Conservation (phyloP, 2,797 vertebrate genomes). For the Scleropages formosus region DNA sequence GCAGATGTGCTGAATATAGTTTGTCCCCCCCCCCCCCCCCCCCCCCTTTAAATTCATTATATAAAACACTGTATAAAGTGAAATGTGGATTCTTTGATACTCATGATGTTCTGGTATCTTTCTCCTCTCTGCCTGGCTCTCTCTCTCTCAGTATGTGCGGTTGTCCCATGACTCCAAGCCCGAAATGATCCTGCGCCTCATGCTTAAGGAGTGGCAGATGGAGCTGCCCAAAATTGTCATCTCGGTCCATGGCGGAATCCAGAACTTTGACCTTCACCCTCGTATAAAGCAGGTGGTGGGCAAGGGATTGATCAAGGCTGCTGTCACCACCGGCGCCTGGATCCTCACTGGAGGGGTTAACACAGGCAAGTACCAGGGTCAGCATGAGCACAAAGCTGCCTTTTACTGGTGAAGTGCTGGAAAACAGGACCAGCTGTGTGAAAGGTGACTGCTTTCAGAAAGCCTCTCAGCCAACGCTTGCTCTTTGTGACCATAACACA, state of each 20-base stretch:
- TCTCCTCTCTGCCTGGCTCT: constrained; percentile 5
- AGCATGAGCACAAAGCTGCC: constrained; percentile 31
- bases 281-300: constrained; percentile 96
- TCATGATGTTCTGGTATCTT: not conserved
- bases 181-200: constrained; percentile 87
- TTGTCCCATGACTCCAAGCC: constrained; percentile 89
- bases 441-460: constrained; percentile 4
- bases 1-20: no score
- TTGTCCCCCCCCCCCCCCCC: no score
- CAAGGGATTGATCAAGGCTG: constrained; percentile 97
- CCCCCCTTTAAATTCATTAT: no score
- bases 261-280: constrained; percentile 97
- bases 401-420: constrained; percentile 20
- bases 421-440: not conserved
- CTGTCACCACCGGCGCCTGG: constrained; percentile 97
- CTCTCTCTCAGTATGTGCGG: constrained; percentile 78
- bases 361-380: constrained; percentile 75
- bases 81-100: not conserved
- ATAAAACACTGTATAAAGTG: no score
- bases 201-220: constrained; percentile 99
- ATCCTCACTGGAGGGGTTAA: constrained; percentile 98
- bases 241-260: constrained; percentile 95
- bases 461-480: not conserved
- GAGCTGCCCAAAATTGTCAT: constrained; percentile 98
- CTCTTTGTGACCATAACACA: constrained; percentile 1